phyloP scores from a whole-genome alignment of 1,140 invertebrate species.

The Zophobas morio region DNA sequence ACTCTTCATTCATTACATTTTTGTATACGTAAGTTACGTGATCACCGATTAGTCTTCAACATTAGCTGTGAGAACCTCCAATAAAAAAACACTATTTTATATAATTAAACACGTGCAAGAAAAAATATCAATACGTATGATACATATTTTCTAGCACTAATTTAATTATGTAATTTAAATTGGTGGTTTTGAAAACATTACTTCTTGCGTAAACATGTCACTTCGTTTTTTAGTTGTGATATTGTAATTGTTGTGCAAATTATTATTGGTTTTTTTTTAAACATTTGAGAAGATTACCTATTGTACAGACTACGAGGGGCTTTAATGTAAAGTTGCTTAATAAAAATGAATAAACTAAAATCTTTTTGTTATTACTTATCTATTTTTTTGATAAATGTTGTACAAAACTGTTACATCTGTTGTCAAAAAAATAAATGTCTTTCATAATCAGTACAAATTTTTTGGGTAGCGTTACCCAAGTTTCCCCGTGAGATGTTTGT shows the following conservation, averaged over 20 bases:
- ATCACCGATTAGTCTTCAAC: not conserved
- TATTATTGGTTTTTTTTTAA: slow-evolving; percentile 17
- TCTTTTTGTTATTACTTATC: slow-evolving; percentile 51
- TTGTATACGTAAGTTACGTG: slow-evolving; percentile 6
- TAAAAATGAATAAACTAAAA: slow-evolving; percentile 61
- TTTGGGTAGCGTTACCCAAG: slow-evolving; percentile 6
- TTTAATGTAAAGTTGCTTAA: slow-evolving; percentile 67
- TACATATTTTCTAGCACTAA: slow-evolving; percentile 21
- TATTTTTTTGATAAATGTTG: slow-evolving; percentile 49
- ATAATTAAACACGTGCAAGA: slow-evolving; percentile 18
- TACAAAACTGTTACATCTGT: slow-evolving; percentile 49
- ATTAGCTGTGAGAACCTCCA: not conserved
- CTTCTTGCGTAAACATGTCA: not conserved
- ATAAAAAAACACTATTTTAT: not conserved
- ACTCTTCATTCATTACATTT: not conserved
- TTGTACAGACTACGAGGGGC: slow-evolving; percentile 66
- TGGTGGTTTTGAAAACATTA: not conserved
- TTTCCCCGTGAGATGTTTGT: slow-evolving; percentile 1
- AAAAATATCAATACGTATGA: not conserved
- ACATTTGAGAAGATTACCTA: slow-evolving; percentile 62
- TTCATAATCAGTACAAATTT: slow-evolving; percentile 36
- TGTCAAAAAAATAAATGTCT: slow-evolving; percentile 49
- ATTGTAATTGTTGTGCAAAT: slow-evolving; percentile 34
- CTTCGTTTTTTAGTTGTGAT: not conserved
- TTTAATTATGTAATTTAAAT: not conserved